phyloP scores from a whole-genome alignment of 2,888 invertebrate species.

The Torymus auratus region DNA sequence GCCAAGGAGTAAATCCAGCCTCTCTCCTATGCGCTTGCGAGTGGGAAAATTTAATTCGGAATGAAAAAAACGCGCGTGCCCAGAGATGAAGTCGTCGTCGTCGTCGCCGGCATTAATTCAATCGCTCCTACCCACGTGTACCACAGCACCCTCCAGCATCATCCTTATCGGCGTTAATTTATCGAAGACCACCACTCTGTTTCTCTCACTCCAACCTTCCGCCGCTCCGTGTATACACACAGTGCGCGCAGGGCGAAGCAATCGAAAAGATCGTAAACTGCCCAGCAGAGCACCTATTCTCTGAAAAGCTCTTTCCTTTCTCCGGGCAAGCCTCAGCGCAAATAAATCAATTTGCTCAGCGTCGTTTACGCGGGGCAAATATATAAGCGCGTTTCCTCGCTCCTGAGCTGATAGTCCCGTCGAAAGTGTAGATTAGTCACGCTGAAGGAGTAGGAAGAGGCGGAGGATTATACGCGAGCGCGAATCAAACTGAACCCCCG shows the following conservation, averaged over 20 bases:
- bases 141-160: too few species aligned
- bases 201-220: too few species aligned
- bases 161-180: slow-evolving; percentile 1
- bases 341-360: slow-evolving; percentile 51
- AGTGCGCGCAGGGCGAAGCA: neutral
- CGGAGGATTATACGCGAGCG: slow-evolving; percentile 24
- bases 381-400: slow-evolving; percentile 4
- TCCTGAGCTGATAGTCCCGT: neutral
- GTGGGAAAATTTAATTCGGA: slow-evolving; percentile 7
- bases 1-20: neutral
- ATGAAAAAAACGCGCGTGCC: neutral
- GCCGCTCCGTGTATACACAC: too few species aligned
- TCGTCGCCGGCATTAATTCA: neutral
- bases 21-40: neutral
- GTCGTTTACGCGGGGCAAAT: neutral
- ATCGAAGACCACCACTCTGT: neutral
- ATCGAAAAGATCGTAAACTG: slow-evolving; percentile 22
- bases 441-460: neutral
- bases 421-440: slow-evolving; percentile 54
- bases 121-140: neutral
- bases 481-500: slow-evolving; percentile 33
- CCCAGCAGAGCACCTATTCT: too few species aligned
- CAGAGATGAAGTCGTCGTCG: neutral
- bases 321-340: neutral
- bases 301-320: neutral